Conservation (phyloP, 2,797 vertebrate species). For the Trachops cirrhosus region DNA sequence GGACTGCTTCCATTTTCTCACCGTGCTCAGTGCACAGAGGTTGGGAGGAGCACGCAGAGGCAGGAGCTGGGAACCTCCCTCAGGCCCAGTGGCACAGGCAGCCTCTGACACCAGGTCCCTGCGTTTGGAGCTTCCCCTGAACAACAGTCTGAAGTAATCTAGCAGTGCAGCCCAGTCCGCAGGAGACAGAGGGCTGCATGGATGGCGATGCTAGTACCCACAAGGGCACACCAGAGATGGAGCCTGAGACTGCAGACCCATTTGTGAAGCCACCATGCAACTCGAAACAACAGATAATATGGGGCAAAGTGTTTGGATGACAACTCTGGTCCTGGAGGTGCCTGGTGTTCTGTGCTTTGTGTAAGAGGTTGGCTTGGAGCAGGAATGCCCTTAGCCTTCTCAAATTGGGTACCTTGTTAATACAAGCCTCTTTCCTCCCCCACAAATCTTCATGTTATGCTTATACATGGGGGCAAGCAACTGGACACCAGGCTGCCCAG, state of each 20-base stretch:
- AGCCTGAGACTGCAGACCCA: background rate
- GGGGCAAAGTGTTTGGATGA: background rate
- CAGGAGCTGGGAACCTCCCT: background rate
- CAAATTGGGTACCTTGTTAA: background rate
- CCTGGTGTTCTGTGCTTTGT: background rate
- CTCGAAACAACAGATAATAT: background rate
- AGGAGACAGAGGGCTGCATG: background rate
- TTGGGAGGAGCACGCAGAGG: background rate
- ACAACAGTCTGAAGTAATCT: background rate
- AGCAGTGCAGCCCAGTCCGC: background rate
- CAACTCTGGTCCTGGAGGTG: too few relatives aligned
- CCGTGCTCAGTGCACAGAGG: background rate
- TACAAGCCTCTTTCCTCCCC: background rate
- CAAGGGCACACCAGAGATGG: background rate
- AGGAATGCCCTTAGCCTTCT: background rate
- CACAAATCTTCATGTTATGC: background rate
- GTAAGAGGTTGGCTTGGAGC: background rate
- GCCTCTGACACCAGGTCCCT: background rate
- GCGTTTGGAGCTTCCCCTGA: background rate
- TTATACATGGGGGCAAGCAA: background rate
- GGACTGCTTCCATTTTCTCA: background rate
- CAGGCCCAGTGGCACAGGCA: background rate
- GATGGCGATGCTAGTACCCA: too few relatives aligned
- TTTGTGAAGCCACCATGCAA: background rate
- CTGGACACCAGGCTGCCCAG: background rate